Conservation (phyloP, 2,888 invertebrate species). For the Phortica magna region DNA sequence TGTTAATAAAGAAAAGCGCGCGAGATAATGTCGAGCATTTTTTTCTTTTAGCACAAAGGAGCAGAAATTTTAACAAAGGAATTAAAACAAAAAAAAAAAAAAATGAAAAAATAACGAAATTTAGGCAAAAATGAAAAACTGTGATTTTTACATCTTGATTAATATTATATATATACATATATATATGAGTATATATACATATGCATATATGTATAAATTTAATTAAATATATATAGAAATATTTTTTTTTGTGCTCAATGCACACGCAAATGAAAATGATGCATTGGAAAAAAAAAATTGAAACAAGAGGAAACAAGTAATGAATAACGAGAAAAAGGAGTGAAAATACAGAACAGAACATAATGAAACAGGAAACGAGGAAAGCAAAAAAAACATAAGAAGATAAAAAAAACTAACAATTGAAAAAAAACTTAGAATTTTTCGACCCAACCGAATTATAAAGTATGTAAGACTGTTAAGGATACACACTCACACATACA, state of each 20-base stretch:
- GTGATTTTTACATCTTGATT: constrained; percentile 65
- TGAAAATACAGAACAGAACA: neutral
- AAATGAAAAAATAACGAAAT: constrained; percentile 36
- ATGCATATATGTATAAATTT: neutral
- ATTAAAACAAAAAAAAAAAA: neutral
- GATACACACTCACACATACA: constrained; percentile 28
- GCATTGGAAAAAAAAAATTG: neutral
- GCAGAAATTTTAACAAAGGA: neutral
- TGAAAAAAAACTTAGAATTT: neutral
- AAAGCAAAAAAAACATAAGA: neutral
- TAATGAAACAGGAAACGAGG: neutral
- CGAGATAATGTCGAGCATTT: constrained; percentile 3
- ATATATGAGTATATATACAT: constrained; percentile 7
- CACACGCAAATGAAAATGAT: neutral
- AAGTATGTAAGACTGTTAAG: constrained; percentile 59
- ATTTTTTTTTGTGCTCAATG: constrained; percentile 27
- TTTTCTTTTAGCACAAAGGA: neutral
- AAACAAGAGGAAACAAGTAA: neutral
- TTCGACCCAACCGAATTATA: constrained; percentile 32
- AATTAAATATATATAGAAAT: constrained; percentile 19
- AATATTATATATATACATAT: constrained; percentile 18
- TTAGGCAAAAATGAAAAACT: constrained; percentile 75
- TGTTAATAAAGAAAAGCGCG: neutral
- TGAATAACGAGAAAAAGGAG: neutral
- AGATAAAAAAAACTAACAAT: neutral